These are phyloP conservation scores for Folsomia manolachei DNA, from an alignment of 2,888 invertebrate species.

Conservation along the genomic window DNA sequence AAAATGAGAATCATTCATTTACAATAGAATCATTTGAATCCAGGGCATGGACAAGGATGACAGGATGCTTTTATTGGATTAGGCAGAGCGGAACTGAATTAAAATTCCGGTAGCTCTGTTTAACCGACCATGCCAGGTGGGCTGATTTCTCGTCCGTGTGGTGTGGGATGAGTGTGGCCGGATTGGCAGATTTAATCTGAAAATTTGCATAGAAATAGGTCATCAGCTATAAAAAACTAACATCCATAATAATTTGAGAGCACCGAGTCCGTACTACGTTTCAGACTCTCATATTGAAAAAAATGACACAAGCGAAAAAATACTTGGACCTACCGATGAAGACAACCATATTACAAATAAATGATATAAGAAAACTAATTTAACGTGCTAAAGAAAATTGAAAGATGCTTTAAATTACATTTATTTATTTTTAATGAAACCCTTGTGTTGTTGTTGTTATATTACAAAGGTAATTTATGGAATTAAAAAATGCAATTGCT, in stretches of 20 bases:
- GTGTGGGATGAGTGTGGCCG: neutral
- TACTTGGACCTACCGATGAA: too few species aligned
- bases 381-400: too few species aligned
- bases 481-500: too few species aligned
- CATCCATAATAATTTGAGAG: neutral
- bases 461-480: too few species aligned
- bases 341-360: too few species aligned
- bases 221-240: slow-evolving; percentile 7
- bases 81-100: slow-evolving; percentile 9
- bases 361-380: too few species aligned
- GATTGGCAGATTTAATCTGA: slow-evolving; percentile 17
- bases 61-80: neutral
- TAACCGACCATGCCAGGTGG: slow-evolving; percentile 10
- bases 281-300: too few species aligned
- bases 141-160: neutral
- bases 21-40: too few species aligned
- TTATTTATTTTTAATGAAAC: too few species aligned
- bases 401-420: too few species aligned
- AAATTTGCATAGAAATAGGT: slow-evolving; percentile 19
- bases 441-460: too few species aligned
- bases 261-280: neutral
- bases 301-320: too few species aligned
- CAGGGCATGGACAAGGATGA: neutral
- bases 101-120: slow-evolving; percentile 16
- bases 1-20: neutral